These are phyloP conservation scores for Coenonympha arcania DNA, from an alignment of 2,888 invertebrate species.

Conservation along the genomic window DNA sequence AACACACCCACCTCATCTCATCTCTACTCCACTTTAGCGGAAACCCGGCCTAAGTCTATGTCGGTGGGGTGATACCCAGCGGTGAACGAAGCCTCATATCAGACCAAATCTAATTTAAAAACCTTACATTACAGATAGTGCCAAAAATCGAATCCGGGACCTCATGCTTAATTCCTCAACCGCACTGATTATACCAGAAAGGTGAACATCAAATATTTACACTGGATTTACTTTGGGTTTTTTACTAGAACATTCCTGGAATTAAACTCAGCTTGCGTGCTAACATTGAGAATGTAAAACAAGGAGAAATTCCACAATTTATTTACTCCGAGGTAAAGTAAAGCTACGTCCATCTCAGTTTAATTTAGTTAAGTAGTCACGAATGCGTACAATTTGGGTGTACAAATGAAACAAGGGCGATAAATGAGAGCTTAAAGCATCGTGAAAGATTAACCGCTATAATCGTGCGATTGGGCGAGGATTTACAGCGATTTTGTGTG, in stretches of 20 bases:
- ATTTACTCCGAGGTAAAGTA: constrained; percentile 15
- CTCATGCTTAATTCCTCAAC: too few relatives aligned
- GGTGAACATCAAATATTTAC: too few relatives aligned
- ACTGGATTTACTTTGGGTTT: too few relatives aligned
- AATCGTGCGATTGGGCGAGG: constrained; percentile 66
- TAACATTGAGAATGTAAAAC: background rate
- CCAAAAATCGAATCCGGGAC: too few relatives aligned
- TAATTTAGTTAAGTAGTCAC: constrained; percentile 64
- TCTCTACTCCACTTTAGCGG: too few relatives aligned
- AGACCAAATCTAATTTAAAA: too few relatives aligned
- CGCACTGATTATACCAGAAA: too few relatives aligned
- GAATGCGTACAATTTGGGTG: constrained; percentile 53
- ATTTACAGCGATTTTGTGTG: constrained; percentile 68
- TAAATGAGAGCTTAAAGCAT: constrained; percentile 52
- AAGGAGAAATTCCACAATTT: background rate
- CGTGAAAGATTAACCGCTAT: constrained; percentile 63
- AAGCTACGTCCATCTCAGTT: constrained; percentile 33
- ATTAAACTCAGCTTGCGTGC: background rate
- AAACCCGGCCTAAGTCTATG: too few relatives aligned
- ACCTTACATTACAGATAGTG: too few relatives aligned
- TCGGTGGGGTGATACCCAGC: too few relatives aligned
- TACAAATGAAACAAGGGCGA: constrained; percentile 54
- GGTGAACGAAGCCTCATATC: too few relatives aligned
- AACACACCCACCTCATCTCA: too few relatives aligned
- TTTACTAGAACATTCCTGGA: background rate